Percentiles rank a stretch among this genome's conserved stretches.
Evolutionary conservation across 1,140 invertebrate species (phyloP).

Genomic region (Anastrepha obliqua): DNA sequence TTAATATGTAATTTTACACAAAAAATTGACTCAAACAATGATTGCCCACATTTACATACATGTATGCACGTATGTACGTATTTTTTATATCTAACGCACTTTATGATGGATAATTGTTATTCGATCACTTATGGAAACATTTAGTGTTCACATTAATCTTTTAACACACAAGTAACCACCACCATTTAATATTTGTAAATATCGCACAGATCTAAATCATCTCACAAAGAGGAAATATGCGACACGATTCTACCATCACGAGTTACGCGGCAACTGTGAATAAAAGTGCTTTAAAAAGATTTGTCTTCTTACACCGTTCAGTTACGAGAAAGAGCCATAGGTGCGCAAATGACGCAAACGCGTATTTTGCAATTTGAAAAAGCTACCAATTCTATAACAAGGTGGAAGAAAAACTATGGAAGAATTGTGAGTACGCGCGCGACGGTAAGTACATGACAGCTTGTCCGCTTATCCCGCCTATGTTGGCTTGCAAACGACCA

Average conservation of each 20-base stretch:
- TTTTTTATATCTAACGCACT: neutral
- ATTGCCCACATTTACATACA: neutral
- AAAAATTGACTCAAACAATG: neutral
- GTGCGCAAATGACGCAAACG: conserved; percentile 18
- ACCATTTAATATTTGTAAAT: neutral
- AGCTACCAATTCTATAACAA: conserved; percentile 26
- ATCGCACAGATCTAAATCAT: neutral
- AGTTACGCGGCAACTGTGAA: conserved; percentile 57
- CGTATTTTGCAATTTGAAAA: conserved; percentile 28
- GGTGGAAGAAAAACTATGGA: conserved; percentile 32
- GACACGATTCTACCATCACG: conserved; percentile 47
- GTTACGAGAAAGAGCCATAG: neutral
- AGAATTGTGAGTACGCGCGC: conserved; percentile 20
- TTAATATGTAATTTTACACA: neutral
- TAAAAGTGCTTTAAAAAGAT: conserved; percentile 53
- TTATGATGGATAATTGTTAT: neutral
- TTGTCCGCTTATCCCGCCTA: conserved; percentile 8
- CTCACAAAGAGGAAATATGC: conserved; percentile 28
- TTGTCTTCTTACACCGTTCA: conserved; percentile 58
- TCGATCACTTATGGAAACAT: neutral
- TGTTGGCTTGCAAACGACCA: conserved; percentile 13
- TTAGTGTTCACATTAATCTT: neutral
- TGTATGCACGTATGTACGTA: neutral
- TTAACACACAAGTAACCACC: neutral
- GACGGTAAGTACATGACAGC: neutral